A percentile compares a stretch with the other conserved stretches of the same genome.
Conservation (phyloP, 2,888 invertebrate genomes). For the Pristionchus maxplancki region DNA sequence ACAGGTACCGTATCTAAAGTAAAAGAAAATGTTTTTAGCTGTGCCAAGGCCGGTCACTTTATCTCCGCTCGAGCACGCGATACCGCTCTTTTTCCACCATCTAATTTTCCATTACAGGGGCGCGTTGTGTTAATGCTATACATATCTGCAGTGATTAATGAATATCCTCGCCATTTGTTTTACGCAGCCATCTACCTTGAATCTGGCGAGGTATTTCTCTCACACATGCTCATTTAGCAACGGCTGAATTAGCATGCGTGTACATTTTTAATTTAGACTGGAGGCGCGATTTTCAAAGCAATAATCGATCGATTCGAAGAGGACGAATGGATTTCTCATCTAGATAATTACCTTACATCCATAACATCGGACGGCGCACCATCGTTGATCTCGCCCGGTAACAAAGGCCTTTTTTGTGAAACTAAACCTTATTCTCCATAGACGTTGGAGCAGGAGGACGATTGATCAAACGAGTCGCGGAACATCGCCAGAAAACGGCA, state of each 20-base stretch:
- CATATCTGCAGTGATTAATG: background rate
- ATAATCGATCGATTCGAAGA: background rate
- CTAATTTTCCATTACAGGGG: background rate
- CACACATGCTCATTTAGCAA: background rate
- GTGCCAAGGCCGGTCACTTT: background rate
- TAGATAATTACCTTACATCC: background rate
- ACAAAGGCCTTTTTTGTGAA: background rate
- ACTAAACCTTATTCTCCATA: background rate
- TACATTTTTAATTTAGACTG: background rate
- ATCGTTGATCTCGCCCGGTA: background rate
- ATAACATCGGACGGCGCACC: background rate
- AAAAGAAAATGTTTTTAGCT: background rate
- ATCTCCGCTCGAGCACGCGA: background rate
- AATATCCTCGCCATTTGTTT: background rate
- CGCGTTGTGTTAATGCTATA: background rate
- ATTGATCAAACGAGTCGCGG: background rate
- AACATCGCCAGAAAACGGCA: background rate
- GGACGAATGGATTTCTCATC: background rate
- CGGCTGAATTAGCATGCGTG: too few relatives aligned
- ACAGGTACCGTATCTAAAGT: background rate
- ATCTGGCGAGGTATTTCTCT: background rate
- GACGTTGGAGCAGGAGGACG: background rate
- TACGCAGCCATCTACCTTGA: background rate
- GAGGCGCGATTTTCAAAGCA: background rate
- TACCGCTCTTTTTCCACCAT: too few relatives aligned